Evolutionary conservation across 2,113 vertebrate species (phyloP).

Genomic region (Sebastes fasciatus): DNA sequence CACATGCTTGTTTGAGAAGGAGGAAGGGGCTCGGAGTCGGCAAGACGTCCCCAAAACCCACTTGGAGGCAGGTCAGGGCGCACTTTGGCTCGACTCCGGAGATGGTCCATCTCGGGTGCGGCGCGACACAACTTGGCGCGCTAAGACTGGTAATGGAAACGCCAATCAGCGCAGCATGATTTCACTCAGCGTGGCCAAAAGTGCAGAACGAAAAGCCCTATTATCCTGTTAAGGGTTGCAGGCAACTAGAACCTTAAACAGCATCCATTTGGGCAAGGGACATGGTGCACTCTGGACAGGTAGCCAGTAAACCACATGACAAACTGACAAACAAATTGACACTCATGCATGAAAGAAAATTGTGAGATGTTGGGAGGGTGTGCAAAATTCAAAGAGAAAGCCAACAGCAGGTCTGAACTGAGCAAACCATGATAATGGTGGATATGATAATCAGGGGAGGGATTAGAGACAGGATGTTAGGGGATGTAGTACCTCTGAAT

Average conservation of each 20-base stretch:
- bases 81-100: too few relatives aligned
- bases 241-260: not conserved
- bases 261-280: not conserved
- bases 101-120: too few relatives aligned
- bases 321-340: not conserved
- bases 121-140: too few relatives aligned
- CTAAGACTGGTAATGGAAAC: too few relatives aligned
- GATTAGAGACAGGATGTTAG: slow-evolving; percentile 21
- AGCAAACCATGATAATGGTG: slow-evolving; percentile 18
- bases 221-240: not conserved
- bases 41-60: too few relatives aligned
- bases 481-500: slow-evolving; percentile 21
- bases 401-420: not conserved
- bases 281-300: not conserved
- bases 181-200: too few relatives aligned
- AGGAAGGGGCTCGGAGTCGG: too few relatives aligned
- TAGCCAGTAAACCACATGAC: not conserved
- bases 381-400: not conserved
- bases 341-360: not conserved
- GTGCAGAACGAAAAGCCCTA: not conserved
- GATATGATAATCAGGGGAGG: slow-evolving; percentile 37
- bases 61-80: too few relatives aligned
- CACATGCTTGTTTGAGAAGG: too few relatives aligned
- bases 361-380: not conserved
- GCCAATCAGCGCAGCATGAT: too few relatives aligned